Evolutionary conservation across 2,113 vertebrate species (phyloP), one percentile per base, ranked within the genome.

Genomic region (Platycercus adscitus): DNA sequence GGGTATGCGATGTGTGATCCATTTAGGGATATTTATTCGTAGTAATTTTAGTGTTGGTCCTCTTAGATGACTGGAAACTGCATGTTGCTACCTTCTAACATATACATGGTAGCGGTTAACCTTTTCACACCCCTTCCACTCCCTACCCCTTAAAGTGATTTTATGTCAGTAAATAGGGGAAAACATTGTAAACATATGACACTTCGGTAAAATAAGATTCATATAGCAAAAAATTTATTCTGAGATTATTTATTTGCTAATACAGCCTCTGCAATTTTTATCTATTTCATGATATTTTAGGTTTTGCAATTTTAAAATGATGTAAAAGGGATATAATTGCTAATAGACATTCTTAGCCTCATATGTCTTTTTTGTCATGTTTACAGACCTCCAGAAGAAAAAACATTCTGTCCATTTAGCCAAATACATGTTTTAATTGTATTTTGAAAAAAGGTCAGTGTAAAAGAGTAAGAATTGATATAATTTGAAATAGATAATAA

Each of bases 301-400:
- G 58, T 91, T 97, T 97, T 95, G 78, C 66, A 88, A 87, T 91
- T 97, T 97, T 95, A 95, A 98, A 97, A 91, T 98, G 96, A 95
- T 75, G 26, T 44, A 92, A 95, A 96, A 96, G 76, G 12, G 78
- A 72, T 93, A 92, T 98, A 97, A 97, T 97, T 97, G 76, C 93
- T 94, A 91, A 73, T 35, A 96, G 81, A 92, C 63, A 88, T 83
- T 91, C 49, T 91, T 97, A 89, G 39, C 47, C 70, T 93, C 15
- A 3, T 82, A 69, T 81, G 72, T 91, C 43, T n/a, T 87, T 93
- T 93, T 72, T 85, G 69, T 95, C 65, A 64, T 86, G 43, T 90
- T 95, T 89, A 68, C 41, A 76, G 69, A 93, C 37, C 56, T 84
- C 17, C 20, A 61, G 55, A 68, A 41, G 60, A 72, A 95, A 89